A percentile compares a stretch with the other conserved stretches of the same genome.
Conservation (phyloP, 2,888 invertebrate genomes). For the Rhingia campestris region DNA sequence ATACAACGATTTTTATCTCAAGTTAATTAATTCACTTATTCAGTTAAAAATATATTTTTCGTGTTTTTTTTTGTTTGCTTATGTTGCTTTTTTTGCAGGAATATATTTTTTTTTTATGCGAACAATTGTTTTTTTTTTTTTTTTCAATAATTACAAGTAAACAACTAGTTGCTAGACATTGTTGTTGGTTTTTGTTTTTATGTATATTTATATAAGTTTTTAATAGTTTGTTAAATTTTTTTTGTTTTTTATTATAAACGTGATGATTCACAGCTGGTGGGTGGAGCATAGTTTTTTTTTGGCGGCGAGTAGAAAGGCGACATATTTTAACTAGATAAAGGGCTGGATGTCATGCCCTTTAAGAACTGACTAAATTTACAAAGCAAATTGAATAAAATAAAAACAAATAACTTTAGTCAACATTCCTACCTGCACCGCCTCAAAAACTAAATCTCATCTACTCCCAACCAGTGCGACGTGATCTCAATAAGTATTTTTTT, state of each 20-base stretch:
- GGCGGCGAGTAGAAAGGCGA: neutral
- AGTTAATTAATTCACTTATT: constrained; percentile 2
- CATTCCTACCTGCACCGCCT: neutral
- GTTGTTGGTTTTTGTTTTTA: constrained; percentile 36
- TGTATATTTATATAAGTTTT: constrained; percentile 45
- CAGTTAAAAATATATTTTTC: constrained; percentile 52
- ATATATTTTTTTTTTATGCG: constrained; percentile 56
- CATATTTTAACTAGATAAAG: too few species aligned
- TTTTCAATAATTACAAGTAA: constrained; percentile 69
- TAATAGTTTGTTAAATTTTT: constrained; percentile 19
- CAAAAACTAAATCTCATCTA: neutral
- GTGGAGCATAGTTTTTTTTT: constrained; percentile 4
- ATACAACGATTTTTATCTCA: constrained; percentile 3
- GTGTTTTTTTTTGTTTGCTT: constrained; percentile 4
- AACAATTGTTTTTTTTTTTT: constrained; percentile 52
- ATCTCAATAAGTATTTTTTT: constrained; percentile 21
- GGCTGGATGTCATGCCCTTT: too few species aligned
- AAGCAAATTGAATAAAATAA: too few species aligned
- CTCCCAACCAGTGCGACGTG: constrained; percentile 18
- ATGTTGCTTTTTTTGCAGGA: constrained; percentile 54
- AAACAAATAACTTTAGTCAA: neutral
- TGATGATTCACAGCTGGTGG: constrained; percentile 39
- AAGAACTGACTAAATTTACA: too few species aligned
- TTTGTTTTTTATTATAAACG: constrained; percentile 9
- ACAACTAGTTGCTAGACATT: constrained; percentile 63